Conservation (phyloP, 30 jellyfish, hydroid and myxozoan species). For the Rhopilema esculentum region DNA sequence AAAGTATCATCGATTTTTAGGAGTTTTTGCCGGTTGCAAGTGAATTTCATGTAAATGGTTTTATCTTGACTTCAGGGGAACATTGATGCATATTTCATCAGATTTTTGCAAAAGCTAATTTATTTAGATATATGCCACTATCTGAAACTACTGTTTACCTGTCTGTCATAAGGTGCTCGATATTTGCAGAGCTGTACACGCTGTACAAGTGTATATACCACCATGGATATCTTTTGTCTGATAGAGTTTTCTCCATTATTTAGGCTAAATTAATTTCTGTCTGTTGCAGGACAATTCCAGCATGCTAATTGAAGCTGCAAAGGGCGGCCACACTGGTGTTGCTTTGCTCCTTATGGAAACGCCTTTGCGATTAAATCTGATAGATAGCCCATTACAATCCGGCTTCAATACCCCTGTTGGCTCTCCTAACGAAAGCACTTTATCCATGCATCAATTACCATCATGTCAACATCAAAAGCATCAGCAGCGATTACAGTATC, state of each 20-base stretch:
- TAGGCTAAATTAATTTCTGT: slow-evolving; percentile 9
- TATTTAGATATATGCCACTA: too few relatives aligned
- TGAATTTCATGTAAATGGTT: too few relatives aligned
- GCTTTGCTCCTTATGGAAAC: slow-evolving; percentile 93
- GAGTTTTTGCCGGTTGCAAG: too few relatives aligned
- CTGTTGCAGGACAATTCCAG: slow-evolving; percentile 92
- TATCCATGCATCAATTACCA: slow-evolving; percentile 24
- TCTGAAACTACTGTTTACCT: too few relatives aligned
- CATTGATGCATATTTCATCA: too few relatives aligned
- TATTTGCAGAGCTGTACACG: too few relatives aligned
- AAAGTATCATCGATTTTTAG: too few relatives aligned
- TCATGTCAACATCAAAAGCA: slow-evolving; percentile 76
- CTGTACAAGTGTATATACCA: too few relatives aligned
- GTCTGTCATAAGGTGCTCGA: too few relatives aligned
- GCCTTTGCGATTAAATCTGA: slow-evolving; percentile 75
- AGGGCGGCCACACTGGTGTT: slow-evolving; percentile 98
- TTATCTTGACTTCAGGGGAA: too few relatives aligned
- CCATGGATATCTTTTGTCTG: too few relatives aligned
- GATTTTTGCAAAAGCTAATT: too few relatives aligned
- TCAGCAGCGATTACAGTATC: slow-evolving; percentile 67
- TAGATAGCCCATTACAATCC: slow-evolving; percentile 80
- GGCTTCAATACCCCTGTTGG: slow-evolving; percentile 98
- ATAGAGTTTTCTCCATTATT: neutral
- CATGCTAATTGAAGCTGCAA: slow-evolving; percentile 98
- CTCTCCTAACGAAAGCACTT: slow-evolving; percentile 68